A percentile compares a stretch with the other conserved stretches of the same genome.
phyloP scores from a whole-genome alignment of 2,113 vertebrate species.

The Orientallactaga bullata region DNA sequence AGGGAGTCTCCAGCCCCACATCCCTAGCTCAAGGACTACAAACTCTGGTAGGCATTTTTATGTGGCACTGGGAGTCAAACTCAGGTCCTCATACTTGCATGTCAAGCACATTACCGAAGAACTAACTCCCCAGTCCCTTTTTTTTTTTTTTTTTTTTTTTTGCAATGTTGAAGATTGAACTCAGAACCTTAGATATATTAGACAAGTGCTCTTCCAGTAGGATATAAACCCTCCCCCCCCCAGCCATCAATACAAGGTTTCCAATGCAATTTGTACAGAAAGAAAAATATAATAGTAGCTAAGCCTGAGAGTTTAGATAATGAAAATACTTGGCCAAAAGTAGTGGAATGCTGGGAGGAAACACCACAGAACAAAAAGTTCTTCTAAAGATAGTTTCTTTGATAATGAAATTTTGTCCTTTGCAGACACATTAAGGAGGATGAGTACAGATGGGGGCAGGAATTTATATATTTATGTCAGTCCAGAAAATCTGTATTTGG shows the following conservation, averaged over 20 bases:
- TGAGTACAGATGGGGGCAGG: background rate
- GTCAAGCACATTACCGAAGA: too few relatives aligned
- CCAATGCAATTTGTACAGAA: conserved; percentile 23
- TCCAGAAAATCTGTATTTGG: background rate
- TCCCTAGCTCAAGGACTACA: too few relatives aligned
- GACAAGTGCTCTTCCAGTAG: too few relatives aligned
- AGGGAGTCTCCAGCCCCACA: too few relatives aligned
- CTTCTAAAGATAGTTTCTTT: conserved; percentile 25
- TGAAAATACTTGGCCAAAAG: conserved; percentile 32
- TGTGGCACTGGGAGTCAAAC: too few relatives aligned
- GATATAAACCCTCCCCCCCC: too few relatives aligned
- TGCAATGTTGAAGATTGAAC: too few relatives aligned
- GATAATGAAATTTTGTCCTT: background rate
- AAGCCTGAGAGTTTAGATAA: background rate
- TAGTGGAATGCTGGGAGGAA: background rate
- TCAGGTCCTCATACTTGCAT: too few relatives aligned
- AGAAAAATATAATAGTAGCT: background rate
- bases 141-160: too few relatives aligned
- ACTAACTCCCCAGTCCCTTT: too few relatives aligned
- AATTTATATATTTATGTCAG: background rate
- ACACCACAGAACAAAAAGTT: background rate
- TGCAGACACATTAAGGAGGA: background rate
- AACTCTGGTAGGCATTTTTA: too few relatives aligned
- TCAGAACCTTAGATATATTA: too few relatives aligned
- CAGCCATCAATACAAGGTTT: background rate